Conservation (phyloP, 2,797 vertebrate species). For the Esox lucius region DNA sequence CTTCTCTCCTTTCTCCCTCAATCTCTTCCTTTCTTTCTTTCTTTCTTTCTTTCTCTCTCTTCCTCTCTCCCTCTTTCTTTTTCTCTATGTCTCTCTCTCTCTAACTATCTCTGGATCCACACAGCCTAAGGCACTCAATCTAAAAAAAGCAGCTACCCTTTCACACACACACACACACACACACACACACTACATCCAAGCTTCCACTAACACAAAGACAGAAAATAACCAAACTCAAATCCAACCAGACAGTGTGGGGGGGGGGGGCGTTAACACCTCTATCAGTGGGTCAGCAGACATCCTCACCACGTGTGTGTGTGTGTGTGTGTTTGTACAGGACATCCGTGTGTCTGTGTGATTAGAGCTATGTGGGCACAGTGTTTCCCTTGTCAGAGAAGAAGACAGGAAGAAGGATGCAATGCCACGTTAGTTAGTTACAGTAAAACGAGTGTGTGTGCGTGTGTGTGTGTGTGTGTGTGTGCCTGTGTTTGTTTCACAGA, state of each 20-base stretch:
- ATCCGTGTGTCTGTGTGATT: too few species aligned
- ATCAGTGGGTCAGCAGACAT: background rate
- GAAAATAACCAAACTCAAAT: background rate
- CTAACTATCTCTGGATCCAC: conserved; percentile 1
- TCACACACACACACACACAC: background rate
- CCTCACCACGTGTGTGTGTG: background rate
- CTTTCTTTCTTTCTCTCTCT: too few species aligned
- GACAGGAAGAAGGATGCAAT: too few species aligned
- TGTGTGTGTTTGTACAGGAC: background rate
- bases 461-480: background rate
- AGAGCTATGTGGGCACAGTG: too few species aligned
- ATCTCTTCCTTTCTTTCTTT: too few species aligned
- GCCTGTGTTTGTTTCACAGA: too few species aligned
- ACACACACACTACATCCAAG: background rate
- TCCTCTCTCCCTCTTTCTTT: background rate
- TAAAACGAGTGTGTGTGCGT: background rate
- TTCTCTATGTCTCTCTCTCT: background rate
- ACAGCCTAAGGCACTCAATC: conserved; percentile 11
- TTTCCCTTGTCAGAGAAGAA: too few species aligned
- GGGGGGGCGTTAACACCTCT: background rate
- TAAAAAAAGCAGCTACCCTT: conserved; percentile 24
- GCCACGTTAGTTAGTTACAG: background rate
- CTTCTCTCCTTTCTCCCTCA: too few species aligned
- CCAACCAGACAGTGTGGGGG: background rate
- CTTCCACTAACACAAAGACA: background rate